Evolutionary conservation across 2,113 vertebrate genomes (phyloP).

Genomic region (Narcine bancroftii): DNA sequence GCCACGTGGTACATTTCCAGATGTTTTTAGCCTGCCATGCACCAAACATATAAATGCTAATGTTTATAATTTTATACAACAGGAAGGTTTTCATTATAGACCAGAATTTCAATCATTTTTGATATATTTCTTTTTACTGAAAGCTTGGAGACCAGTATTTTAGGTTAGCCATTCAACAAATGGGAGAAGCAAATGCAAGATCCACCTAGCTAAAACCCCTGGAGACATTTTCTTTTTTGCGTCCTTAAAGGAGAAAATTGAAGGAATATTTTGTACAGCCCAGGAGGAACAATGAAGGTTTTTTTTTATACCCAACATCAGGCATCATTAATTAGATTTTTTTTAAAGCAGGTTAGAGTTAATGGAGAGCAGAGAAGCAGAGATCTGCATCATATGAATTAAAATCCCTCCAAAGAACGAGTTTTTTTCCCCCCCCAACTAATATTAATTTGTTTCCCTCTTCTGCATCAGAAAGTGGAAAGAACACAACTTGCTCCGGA

Average conservation of each 20-base stretch:
- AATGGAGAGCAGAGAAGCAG: no score
- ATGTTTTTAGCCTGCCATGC: background rate
- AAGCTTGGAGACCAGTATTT: background rate
- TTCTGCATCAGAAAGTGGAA: background rate
- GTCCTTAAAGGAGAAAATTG: background rate
- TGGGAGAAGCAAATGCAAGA: background rate
- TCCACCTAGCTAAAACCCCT: background rate
- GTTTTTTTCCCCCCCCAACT: no score
- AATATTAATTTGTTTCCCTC: no score
- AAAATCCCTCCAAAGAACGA: background rate
- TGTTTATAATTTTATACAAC: background rate
- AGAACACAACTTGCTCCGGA: background rate
- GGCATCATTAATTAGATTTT: background rate
- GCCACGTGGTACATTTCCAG: background rate
- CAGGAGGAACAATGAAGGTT: background rate
- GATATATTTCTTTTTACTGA: background rate
- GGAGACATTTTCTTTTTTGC: background rate
- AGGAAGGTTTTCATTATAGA: background rate
- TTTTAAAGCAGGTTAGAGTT: no score
- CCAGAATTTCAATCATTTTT: background rate
- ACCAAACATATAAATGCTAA: background rate
- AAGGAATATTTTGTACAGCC: no score
- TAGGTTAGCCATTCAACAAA: background rate
- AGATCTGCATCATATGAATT: background rate
- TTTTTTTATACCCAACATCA: background rate